Conservation (phyloP, 2,113 vertebrate genomes). For the Serilophus lunatus region DNA sequence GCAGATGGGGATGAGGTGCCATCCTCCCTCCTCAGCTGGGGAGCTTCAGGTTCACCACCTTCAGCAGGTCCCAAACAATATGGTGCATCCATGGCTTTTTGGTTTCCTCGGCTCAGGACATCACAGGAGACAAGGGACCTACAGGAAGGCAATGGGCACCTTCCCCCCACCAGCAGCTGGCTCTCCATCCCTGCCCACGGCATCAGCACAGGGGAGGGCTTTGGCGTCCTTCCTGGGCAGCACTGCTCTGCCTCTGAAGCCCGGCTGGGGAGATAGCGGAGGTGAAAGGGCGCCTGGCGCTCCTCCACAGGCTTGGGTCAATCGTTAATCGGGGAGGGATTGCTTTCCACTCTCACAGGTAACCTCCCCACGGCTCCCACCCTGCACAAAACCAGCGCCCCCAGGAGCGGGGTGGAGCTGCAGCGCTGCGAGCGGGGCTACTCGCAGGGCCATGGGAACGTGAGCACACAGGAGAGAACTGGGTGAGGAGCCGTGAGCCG, state of each 20-base stretch:
- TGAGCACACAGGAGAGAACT: not conserved
- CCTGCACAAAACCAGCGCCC: constrained; percentile 25
- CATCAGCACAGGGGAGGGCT: constrained; percentile 1
- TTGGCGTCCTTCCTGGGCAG: constrained; percentile 28
- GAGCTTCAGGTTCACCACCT: not conserved
- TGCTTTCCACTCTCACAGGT: constrained; percentile 39
- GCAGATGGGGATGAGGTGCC: accelerated
- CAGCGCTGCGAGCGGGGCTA: not conserved
- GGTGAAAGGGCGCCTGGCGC: constrained; percentile 52
- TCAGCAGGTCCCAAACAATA: not conserved
- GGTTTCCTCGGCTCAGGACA: not conserved
- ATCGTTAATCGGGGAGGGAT: constrained; percentile 55
- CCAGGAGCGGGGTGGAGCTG: not conserved
- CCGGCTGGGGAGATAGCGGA: constrained; percentile 17
- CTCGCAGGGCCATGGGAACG: not conserved
- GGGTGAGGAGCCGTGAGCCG: not conserved
- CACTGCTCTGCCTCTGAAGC: not conserved
- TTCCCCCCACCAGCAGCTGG: not conserved
- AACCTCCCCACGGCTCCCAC: constrained; percentile 26
- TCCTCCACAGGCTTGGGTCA: constrained; percentile 11
- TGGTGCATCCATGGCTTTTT: not conserved
- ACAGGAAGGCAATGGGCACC: not conserved
- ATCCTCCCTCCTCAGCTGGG: not conserved
- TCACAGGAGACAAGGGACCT: not conserved
- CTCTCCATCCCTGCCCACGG: not conserved